Evolutionary conservation across 1,140 invertebrate species (phyloP), one percentile per base, ranked within the genome.

Genomic region (Drosophila aff.): DNA sequence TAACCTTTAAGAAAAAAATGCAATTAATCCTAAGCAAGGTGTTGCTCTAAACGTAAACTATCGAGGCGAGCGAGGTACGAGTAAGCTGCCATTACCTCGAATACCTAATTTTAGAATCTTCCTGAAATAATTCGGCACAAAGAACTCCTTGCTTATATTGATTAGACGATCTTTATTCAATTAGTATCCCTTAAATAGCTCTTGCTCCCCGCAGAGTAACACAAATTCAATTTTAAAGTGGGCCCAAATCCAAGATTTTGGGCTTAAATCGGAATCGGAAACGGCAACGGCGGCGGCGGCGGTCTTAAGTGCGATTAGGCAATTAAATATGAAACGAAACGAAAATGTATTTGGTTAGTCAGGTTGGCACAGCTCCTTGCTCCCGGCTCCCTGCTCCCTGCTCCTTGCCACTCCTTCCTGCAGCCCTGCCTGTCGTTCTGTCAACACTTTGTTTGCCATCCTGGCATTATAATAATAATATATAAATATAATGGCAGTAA

Each of bases 401-500:
- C 31, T 40, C 28, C 36, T 46, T 46, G 49, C 2, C 26, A 33
- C 47, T 33, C n/a, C 33, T 60, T 49, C 44, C 43, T 15, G 15
- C 16, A n/a, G 40, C 58, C 57, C 73, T 67, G 33, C 44, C 41
- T 26, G 18, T 23, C 50, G 57, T 59, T 66, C 73, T 76, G 40
- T 59, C 62, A 76, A 76, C 61, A 76, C 73, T 69, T 55, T 69
- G 65, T 65, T 65, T 76, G 62, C 44, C 60, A 71, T 46, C 40
- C 44, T 44, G 60, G 59, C 62, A 71, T 76, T 64, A 62, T 73
- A 74, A 49, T 85, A 74, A 49, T 85, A 63, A 64, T 74, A 81
- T 65, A 82, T 76, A 81, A 86, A 82, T 86, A 85, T 79, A 81
- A 77, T 59, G 59, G 46, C 63, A 65, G 58, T 64, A 52, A 79